Percentiles rank a stretch among this genome's conserved stretches.
Conservation (phyloP, 2,113 vertebrate genomes). For the Nanorana parkeri region DNA sequence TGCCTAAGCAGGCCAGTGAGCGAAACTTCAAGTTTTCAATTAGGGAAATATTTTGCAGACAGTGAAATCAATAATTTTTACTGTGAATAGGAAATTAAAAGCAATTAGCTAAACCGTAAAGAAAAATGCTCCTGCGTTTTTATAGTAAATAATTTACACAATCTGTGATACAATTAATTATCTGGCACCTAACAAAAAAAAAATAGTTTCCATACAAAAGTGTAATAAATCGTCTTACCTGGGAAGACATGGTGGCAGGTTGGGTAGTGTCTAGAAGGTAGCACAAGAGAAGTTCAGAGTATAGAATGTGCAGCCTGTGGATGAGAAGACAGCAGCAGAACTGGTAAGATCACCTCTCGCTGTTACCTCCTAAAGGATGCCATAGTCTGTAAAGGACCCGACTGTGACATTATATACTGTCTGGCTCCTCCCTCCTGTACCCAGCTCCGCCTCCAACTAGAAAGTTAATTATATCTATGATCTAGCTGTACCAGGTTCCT, state of each 20-base stretch:
- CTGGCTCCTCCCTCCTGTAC: neutral
- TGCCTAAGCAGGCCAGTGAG: too few species aligned
- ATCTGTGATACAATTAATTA: too few species aligned
- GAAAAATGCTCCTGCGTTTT: too few species aligned
- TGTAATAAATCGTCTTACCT: neutral
- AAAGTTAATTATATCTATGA: neutral
- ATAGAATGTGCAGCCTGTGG: neutral
- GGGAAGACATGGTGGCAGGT: neutral
- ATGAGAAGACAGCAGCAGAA: neutral
- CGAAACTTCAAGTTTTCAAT: too few species aligned
- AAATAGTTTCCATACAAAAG: too few species aligned
- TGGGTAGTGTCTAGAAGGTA: neutral
- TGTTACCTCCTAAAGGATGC: neutral
- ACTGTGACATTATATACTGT: neutral
- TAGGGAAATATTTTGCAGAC: too few species aligned
- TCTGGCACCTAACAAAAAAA: too few species aligned
- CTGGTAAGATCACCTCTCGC: neutral
- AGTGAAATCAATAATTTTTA: too few species aligned
- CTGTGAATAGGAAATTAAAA: too few species aligned
- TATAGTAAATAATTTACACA: too few species aligned
- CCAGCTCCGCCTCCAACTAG: neutral
- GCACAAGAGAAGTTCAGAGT: neutral
- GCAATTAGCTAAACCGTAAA: too few species aligned
- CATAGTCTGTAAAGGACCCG: neutral
- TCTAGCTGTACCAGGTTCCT: conserved; percentile 30